phyloP scores from a whole-genome alignment of 2,888 invertebrate genomes.

The Philhelius pedissequus region DNA sequence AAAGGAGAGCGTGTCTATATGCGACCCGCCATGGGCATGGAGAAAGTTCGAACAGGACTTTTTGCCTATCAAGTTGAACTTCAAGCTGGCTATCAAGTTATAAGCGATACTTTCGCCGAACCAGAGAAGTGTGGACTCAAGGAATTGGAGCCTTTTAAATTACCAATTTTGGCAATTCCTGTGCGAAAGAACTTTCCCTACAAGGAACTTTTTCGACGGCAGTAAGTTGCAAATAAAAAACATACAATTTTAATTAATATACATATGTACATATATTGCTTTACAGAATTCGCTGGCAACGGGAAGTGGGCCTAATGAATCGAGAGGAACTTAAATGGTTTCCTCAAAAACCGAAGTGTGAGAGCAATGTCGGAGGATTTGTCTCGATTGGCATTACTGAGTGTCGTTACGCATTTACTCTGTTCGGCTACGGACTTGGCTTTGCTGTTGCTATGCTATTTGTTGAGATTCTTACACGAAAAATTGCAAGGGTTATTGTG shows the following conservation, averaged over 20 bases:
- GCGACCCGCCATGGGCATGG: slow-evolving; percentile 81
- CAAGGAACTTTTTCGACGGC: slow-evolving; percentile 80
- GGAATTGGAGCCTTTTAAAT: slow-evolving; percentile 81
- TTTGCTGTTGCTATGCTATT: slow-evolving; percentile 71
- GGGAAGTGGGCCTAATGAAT: slow-evolving; percentile 81
- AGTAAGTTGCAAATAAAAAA: too few relatives aligned
- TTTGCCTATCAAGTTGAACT: slow-evolving; percentile 83
- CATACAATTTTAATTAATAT: too few relatives aligned
- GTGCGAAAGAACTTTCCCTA: slow-evolving; percentile 81
- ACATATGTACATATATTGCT: background rate
- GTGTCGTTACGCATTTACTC: slow-evolving; percentile 80
- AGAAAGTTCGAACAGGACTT: slow-evolving; percentile 80
- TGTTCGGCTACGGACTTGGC: slow-evolving; percentile 74
- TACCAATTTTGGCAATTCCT: slow-evolving; percentile 81
- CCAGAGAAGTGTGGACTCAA: slow-evolving; percentile 83
- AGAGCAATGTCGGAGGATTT: slow-evolving; percentile 79
- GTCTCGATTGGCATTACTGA: slow-evolving; percentile 81
- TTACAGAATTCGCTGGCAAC: slow-evolving; percentile 81
- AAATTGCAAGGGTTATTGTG: background rate
- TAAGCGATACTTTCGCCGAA: slow-evolving; percentile 82
- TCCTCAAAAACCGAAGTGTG: slow-evolving; percentile 81
- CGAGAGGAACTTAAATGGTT: slow-evolving; percentile 81
- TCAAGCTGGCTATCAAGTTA: slow-evolving; percentile 82
- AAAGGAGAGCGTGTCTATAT: slow-evolving; percentile 81
- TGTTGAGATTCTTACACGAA: slow-evolving; percentile 67